phyloP scores from a whole-genome alignment of 2,113 vertebrate species.

The Ovibos moschatus region DNA sequence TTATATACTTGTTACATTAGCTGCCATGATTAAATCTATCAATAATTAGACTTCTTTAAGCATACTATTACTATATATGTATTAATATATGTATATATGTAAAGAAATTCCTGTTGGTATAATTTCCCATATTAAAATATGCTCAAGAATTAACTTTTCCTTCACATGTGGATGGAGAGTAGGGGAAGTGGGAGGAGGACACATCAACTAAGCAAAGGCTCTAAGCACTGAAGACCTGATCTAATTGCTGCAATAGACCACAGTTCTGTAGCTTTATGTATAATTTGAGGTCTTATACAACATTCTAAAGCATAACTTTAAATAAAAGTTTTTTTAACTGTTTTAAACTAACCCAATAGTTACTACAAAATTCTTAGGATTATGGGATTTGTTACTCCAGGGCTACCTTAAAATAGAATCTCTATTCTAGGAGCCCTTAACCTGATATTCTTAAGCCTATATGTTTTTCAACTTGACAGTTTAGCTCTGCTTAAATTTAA shows the following conservation, averaged over 20 bases:
- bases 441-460: background rate
- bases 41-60: background rate
- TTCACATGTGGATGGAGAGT: background rate
- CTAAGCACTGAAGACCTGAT: background rate
- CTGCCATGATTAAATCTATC: background rate
- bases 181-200: background rate
- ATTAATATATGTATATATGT: background rate
- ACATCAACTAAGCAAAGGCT: background rate
- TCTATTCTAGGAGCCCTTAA: background rate
- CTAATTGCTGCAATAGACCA: background rate
- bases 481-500: conserved; percentile 1
- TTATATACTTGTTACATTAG: background rate
- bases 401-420: background rate
- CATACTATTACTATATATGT: background rate
- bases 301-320: background rate
- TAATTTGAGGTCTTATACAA: background rate
- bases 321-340: background rate
- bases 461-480: background rate
- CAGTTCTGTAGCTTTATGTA: background rate
- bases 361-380: background rate
- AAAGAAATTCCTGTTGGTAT: background rate
- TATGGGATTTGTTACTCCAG: background rate
- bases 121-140: background rate
- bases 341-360: background rate
- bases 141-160: background rate